These are phyloP conservation scores for Lasioglossum marginatum DNA, from an alignment of 2,888 invertebrate genomes.

Conservation along the genomic window DNA sequence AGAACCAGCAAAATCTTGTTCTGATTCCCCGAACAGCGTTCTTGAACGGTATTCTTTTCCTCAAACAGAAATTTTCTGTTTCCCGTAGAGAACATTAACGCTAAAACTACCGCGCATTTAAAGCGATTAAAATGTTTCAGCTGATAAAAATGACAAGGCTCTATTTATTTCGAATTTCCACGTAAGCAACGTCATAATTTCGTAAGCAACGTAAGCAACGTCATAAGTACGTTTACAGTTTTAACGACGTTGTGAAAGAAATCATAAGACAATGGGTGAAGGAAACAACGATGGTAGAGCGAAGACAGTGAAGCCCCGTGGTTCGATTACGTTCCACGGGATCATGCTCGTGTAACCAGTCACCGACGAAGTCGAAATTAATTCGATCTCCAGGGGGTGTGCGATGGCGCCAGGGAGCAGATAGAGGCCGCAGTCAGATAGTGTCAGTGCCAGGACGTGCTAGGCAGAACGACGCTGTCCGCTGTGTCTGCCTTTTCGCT, in stretches of 20 bases:
- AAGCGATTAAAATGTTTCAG: too few relatives aligned
- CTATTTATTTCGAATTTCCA: too few relatives aligned
- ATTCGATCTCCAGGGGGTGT: conserved; percentile 63
- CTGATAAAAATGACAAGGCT: too few relatives aligned
- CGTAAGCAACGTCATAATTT: too few relatives aligned
- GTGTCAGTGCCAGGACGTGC: conserved; percentile 74
- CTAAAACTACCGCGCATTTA: too few relatives aligned
- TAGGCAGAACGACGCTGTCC: conserved; percentile 65
- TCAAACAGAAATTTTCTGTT: too few relatives aligned
- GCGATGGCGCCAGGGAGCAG: conserved; percentile 68
- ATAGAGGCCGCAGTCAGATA: conserved; percentile 53
- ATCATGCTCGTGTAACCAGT: conserved; percentile 13
- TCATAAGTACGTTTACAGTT: neutral
- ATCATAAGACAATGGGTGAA: neutral
- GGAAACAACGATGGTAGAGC: neutral
- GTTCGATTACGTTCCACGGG: conserved; percentile 31
- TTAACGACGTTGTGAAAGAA: neutral
- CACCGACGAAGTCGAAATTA: conserved; percentile 58
- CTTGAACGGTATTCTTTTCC: too few relatives aligned
- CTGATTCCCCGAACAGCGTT: neutral
- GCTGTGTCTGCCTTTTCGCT: conserved; percentile 37
- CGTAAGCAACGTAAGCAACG: too few relatives aligned
- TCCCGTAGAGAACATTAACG: too few relatives aligned
- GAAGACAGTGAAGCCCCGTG: neutral
- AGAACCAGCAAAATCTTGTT: neutral